These are phyloP conservation scores for Malurus alboscapulatus DNA, from an alignment of 2,113 vertebrate genomes.

Conservation along the genomic window DNA sequence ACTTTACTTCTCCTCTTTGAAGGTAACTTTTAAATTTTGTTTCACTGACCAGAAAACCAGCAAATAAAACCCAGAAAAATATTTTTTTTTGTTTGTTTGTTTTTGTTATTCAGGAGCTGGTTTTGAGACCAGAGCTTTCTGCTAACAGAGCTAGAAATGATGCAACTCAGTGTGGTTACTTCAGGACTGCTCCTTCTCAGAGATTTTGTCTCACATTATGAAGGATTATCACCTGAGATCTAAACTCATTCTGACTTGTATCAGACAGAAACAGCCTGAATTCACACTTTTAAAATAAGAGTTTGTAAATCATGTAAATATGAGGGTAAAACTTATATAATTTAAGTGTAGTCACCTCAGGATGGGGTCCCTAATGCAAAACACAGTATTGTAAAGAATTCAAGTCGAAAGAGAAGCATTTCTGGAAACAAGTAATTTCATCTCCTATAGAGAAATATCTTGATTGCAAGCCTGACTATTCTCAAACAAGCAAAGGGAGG, in stretches of 20 bases:
- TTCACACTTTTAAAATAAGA: background rate
- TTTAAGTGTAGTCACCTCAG: fast-evolving
- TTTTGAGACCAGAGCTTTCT: background rate
- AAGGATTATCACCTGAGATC: background rate
- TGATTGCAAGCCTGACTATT: background rate
- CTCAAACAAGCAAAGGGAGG: background rate
- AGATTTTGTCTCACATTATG: background rate
- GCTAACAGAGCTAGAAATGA: background rate
- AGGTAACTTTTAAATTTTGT: background rate
- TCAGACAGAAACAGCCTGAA: background rate
- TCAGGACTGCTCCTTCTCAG: background rate
- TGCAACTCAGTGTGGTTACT: background rate
- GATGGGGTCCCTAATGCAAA: background rate
- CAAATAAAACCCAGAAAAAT: fast-evolving
- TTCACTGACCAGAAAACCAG: background rate
- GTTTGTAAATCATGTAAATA: background rate
- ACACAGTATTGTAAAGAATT: background rate
- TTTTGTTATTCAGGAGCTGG: background rate
- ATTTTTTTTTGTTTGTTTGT: too few relatives aligned
- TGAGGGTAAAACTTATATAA: background rate
- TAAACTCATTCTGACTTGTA: fast-evolving
- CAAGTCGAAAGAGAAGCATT: background rate
- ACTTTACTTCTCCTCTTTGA: background rate
- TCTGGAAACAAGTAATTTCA: background rate
- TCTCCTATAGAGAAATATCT: background rate